These are phyloP conservation scores for Sycophila texana DNA, from an alignment of 2,888 invertebrate species.

Conservation along the genomic window DNA sequence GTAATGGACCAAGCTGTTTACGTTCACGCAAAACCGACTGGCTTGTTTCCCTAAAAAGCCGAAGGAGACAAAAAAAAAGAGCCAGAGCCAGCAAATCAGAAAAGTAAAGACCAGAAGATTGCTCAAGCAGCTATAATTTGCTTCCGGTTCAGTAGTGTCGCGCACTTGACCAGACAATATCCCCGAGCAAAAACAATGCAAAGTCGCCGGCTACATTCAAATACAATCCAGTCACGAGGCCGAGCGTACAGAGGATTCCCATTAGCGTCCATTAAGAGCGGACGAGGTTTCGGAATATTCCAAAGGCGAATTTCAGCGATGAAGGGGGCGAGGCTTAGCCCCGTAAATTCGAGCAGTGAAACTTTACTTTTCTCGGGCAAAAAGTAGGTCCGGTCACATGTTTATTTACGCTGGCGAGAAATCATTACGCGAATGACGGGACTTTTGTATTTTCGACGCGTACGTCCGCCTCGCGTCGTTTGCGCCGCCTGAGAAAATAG, in stretches of 20 bases:
- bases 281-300: constrained; percentile 11
- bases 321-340: constrained; percentile 26
- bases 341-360: constrained; percentile 51
- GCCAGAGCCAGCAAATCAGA: constrained; percentile 4
- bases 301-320: constrained; percentile 23
- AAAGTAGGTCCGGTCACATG: constrained; percentile 42
- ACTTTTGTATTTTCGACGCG: constrained; percentile 12
- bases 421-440: constrained; percentile 2
- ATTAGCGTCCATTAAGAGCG: constrained; percentile 43
- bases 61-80: background rate
- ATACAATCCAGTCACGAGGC: background rate
- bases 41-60: background rate
- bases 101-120: constrained; percentile 48
- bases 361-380: constrained; percentile 34
- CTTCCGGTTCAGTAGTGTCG: constrained; percentile 28
- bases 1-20: too few relatives aligned
- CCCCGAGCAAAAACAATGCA: background rate
- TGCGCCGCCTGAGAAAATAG: background rate
- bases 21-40: background rate
- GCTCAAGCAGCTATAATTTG: constrained; percentile 11
- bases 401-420: constrained; percentile 33
- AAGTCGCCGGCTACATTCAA: background rate
- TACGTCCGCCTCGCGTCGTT: background rate
- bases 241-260: constrained; percentile 36
- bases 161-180: constrained; percentile 3